phyloP scores from a whole-genome alignment of 2,113 vertebrate genomes.

The Gobiocypris rarus region DNA sequence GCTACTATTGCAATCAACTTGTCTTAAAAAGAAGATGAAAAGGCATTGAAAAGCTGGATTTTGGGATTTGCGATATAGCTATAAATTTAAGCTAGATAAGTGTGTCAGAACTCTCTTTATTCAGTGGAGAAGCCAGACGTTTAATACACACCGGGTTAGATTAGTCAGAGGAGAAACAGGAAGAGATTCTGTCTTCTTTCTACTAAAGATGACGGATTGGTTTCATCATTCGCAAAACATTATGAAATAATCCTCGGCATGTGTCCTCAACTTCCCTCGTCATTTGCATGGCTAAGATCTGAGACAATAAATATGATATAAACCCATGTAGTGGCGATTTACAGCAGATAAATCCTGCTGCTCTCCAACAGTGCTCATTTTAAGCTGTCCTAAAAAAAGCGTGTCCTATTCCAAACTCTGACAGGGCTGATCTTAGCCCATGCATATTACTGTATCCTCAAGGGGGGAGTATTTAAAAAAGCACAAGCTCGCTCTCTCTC shows the following conservation, averaged over 20 bases:
- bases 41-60: neutral
- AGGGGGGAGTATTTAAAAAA: constrained; percentile 21
- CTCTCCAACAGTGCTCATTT: constrained; percentile 47
- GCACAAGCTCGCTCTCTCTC: neutral
- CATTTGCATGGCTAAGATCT: constrained; percentile 57
- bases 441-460: constrained; percentile 28
- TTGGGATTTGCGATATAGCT: neutral
- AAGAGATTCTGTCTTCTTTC: constrained; percentile 1
- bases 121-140: constrained; percentile 5
- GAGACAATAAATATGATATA: constrained; percentile 56
- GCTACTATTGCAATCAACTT: neutral
- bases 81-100: constrained; percentile 3
- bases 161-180: neutral
- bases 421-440: constrained; percentile 38
- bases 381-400: constrained; percentile 33
- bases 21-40: neutral
- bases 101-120: neutral
- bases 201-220: constrained; percentile 43
- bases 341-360: constrained; percentile 49
- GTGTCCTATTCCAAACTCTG: constrained; percentile 34
- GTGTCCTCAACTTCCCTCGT: constrained; percentile 57
- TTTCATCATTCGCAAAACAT: constrained; percentile 51
- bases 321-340: constrained; percentile 52
- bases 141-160: constrained; percentile 25
- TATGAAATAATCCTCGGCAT: constrained; percentile 52